A percentile compares a stretch with the other conserved stretches of the same genome.
Conservation (phyloP, 2,797 vertebrate genomes). For the Mycteria americana region DNA sequence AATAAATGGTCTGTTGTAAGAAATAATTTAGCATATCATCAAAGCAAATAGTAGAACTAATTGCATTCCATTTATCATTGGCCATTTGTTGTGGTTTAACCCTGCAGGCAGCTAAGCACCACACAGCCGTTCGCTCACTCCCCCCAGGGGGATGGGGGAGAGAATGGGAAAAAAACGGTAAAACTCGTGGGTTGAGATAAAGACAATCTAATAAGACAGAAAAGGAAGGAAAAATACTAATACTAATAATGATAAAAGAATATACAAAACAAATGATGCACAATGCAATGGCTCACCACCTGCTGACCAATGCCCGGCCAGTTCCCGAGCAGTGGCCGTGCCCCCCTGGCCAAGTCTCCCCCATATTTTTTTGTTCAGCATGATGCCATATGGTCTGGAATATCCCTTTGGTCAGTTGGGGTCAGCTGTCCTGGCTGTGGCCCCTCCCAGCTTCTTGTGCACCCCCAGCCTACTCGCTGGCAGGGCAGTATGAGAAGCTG, state of each 20-base stretch:
- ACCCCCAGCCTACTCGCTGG: background rate
- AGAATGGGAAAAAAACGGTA: background rate
- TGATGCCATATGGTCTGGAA: background rate
- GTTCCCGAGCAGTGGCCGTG: background rate
- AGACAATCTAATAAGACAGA: background rate
- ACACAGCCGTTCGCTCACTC: background rate
- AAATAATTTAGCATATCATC: constrained; percentile 64
- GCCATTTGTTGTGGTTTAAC: background rate
- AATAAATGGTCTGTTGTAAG: constrained; percentile 59
- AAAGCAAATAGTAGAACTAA: constrained; percentile 65
- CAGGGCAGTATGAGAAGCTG: background rate
- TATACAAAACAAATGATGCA: background rate
- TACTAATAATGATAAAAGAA: background rate
- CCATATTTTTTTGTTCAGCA: background rate
- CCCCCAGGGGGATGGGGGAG: background rate
- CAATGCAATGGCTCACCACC: background rate
- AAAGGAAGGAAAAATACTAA: too few species aligned
- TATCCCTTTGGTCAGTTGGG: background rate
- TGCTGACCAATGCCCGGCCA: background rate
- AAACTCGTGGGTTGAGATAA: background rate
- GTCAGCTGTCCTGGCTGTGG: background rate
- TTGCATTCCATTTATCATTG: constrained; percentile 48
- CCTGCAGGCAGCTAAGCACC: background rate
- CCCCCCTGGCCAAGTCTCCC: background rate
- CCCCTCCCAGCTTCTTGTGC: background rate